These are phyloP conservation scores for Gandaritis pyraliata DNA, from an alignment of 2,888 invertebrate genomes.

Conservation along the genomic window DNA sequence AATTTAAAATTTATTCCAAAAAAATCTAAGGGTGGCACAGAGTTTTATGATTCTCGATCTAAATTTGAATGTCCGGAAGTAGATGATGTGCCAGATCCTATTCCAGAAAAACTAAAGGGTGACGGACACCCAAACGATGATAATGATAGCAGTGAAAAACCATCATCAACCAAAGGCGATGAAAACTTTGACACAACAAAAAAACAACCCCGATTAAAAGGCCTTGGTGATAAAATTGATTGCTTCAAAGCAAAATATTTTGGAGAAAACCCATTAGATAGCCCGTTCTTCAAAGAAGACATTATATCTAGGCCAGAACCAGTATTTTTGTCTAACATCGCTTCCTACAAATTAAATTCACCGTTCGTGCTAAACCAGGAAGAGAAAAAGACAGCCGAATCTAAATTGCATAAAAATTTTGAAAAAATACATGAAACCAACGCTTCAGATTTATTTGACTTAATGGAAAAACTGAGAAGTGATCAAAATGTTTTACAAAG, in stretches of 20 bases:
- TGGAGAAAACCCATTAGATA: constrained; percentile 89
- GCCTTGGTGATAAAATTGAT: constrained; percentile 89
- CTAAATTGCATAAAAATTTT: constrained; percentile 34
- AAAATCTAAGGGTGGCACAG: constrained; percentile 87
- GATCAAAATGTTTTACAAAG: constrained; percentile 44
- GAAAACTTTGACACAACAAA: constrained; percentile 56
- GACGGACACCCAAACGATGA: constrained; percentile 61
- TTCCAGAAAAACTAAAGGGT: constrained; percentile 79
- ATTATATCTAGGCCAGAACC: constrained; percentile 78
- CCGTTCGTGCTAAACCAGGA: background rate
- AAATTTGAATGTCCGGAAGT: constrained; percentile 81
- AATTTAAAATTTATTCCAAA: constrained; percentile 85
- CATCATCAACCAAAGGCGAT: constrained; percentile 51
- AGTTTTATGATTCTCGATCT: constrained; percentile 88
- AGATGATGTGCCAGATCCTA: constrained; percentile 79
- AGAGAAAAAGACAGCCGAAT: constrained; percentile 34
- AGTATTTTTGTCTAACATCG: constrained; percentile 54
- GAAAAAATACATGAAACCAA: constrained; percentile 34
- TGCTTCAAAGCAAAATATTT: constrained; percentile 91
- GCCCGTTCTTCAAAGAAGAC: constrained; percentile 88
- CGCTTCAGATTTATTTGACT: constrained; percentile 45
- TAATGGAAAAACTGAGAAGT: constrained; percentile 52
- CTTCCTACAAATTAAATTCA: constrained; percentile 47
- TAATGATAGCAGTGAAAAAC: constrained; percentile 55
- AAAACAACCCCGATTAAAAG: constrained; percentile 81